These are phyloP conservation scores for Oryzias dopingdopingensis DNA, from an alignment of 2,797 vertebrate species.

Conservation along the genomic window DNA sequence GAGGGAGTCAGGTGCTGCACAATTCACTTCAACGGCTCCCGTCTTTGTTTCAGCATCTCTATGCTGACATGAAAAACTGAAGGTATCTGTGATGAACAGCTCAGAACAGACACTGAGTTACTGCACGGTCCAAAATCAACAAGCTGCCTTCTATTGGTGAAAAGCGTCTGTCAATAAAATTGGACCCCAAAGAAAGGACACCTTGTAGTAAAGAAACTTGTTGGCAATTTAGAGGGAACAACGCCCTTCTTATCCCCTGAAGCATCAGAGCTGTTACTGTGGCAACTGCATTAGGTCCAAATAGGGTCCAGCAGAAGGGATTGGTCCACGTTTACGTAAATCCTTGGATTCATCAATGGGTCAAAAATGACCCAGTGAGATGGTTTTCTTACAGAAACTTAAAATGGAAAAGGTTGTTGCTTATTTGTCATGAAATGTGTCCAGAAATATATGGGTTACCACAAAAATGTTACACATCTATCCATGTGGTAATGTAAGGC, in stretches of 20 bases:
- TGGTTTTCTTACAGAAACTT: too few species aligned
- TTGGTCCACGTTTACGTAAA: too few species aligned
- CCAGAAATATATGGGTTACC: too few species aligned
- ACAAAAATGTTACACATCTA: too few species aligned
- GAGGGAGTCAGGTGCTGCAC: slow-evolving; percentile 35
- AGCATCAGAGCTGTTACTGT: slow-evolving; percentile 45
- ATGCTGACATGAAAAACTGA: slow-evolving; percentile 5
- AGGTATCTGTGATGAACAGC: neutral
- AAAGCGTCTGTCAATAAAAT: neutral
- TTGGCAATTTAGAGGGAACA: too few species aligned
- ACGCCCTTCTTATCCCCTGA: slow-evolving; percentile 35
- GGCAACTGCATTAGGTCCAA: slow-evolving; percentile 60
- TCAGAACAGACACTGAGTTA: neutral
- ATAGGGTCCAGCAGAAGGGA: slow-evolving; percentile 1
- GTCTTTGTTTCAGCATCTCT: slow-evolving; percentile 61
- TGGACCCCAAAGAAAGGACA: too few species aligned
- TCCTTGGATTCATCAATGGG: too few species aligned
- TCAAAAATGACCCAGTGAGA: too few species aligned
- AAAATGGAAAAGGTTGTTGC: too few species aligned
- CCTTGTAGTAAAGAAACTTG: too few species aligned
- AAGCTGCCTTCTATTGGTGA: neutral
- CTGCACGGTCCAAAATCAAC: neutral
- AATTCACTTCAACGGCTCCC: neutral
- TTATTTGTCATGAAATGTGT: too few species aligned
- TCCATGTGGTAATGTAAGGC: too few species aligned